Evolutionary conservation across 2,113 vertebrate genomes (phyloP).

Genomic region (Holacanthus passer): DNA sequence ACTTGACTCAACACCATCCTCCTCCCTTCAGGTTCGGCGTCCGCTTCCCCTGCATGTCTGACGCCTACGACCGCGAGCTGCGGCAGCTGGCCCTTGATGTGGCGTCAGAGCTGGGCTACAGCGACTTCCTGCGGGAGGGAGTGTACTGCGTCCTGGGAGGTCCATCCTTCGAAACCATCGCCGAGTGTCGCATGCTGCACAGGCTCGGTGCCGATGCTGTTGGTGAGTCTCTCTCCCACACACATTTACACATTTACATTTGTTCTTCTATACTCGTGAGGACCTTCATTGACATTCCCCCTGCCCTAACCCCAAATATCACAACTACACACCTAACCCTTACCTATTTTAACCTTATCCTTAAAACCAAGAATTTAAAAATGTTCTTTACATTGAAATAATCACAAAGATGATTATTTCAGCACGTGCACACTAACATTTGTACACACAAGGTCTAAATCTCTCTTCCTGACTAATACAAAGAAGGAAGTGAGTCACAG

Average conservation of each 20-base stretch:
- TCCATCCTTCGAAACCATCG: conserved; percentile 92
- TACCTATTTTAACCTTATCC: not conserved
- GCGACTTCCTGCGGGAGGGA: conserved; percentile 85
- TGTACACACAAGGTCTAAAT: not conserved
- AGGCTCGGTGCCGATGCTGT: conserved; percentile 91
- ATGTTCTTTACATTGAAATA: not conserved
- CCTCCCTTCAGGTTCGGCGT: conserved; percentile 87
- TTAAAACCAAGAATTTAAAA: not conserved
- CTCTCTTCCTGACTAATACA: too few relatives aligned
- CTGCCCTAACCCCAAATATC: too few relatives aligned
- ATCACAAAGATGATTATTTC: not conserved
- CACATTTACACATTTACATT: too few relatives aligned
- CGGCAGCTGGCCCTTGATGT: conserved; percentile 75
- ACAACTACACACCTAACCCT: not conserved
- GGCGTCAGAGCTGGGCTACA: conserved; percentile 83
- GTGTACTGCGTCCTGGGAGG: conserved; percentile 89
- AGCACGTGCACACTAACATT: not conserved
- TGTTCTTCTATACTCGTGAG: not conserved
- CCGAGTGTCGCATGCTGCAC: conserved; percentile 88
- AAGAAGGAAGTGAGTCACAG: not conserved
- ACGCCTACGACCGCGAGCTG: conserved; percentile 89
- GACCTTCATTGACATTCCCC: not conserved
- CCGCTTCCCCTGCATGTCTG: conserved; percentile 94
- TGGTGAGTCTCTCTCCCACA: conserved; percentile 81
- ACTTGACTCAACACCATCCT: not conserved